Evolutionary conservation across 2,113 vertebrate species (phyloP), one percentile per base, ranked within the genome.

Genomic region (Barbus barbus): DNA sequence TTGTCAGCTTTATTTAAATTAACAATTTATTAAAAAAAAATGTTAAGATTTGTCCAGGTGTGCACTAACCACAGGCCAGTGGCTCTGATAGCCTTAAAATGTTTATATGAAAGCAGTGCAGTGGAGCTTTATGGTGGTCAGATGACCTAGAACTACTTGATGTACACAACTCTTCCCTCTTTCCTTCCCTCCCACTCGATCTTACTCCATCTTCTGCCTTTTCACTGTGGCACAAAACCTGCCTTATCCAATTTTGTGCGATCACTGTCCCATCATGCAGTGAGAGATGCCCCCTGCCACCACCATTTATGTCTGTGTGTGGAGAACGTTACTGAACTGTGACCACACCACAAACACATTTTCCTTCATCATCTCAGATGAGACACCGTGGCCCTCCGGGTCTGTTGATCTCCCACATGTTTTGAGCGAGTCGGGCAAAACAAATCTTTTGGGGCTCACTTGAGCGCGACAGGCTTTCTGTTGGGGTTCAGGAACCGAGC

Each of bases 371-470:
- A 65, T 71, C 82, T 84, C 78, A 78, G 84, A 84, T 33, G 82
- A 73, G 56, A 33, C 78, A 84, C 60, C 20, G 73, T 76, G 72
- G 67, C 80, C 73, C 79, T 73, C 79, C 75, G 60, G 82, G 83
- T 73, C 76, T 80, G 78, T 77, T 33, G 51, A 78, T 69, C 24
- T 46, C 61, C 77, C 71, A 46, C 65, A 48, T 81, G 80, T 76
- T 82, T 74, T 86, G 84, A 63, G 69, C 58, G 26, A 75, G 61
- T 58, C 18, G 56, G 58, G 85, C 61, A 75, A 78, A 82, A 86
- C 82, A 78, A 84, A 84, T 78, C 82, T 86, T 82, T 88, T 88
- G 74, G 73, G 84, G 74, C 56, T 79, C 69, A 88, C 76, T 86
- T 88, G 67, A 88, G 87, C 79, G 58, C 65, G 83, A 78, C 82